Base-by-base conservation (phyloP, 2,797 vertebrate genomes). In the Nyctalus aviator region DNA sequence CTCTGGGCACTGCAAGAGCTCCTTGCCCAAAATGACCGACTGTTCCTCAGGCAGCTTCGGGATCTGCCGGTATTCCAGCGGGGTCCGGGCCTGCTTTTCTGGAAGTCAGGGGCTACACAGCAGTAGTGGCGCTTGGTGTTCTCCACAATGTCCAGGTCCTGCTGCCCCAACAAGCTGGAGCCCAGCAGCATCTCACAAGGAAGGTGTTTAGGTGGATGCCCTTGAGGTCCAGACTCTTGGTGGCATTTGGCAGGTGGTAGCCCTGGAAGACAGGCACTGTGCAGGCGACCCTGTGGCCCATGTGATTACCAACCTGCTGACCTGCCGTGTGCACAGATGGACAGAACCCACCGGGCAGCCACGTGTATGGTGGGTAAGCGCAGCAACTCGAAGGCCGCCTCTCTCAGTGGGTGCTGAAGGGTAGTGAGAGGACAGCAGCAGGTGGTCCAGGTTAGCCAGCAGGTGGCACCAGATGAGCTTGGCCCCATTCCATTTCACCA, bases 321-420 rank as follows among this genome's bases (percentile, higher is more conserved):
- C 85, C 2, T 85, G 79, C 2, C 96, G 0, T 98, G 95, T 5
- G 97, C 93, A 0, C 97, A 98, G 14, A 89, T 87, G 0, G 97
- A 96, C 48, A 98, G 62, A 66, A 97, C 95, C 0, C 94, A 92
- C 81, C 98, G 97, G 1, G 96, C 96, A 0, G 96, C 95, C 17
- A 98, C 85, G 0, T 96, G 97, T 86, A 96, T 92, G 30, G 96
- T 88, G 0, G 97, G 97, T 0, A 90, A 94, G 30, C 11, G 9
- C 68, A 97, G 96, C 0, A 94, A 84, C 89, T 98, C 92, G 1
- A 98, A 98, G 13, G 83, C 96, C 6, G 97, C 66, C 50, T 97
- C 81, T 98, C 97, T 4, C 87, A 57, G 89, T 98, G 97, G n/a
- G 96, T 97, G 79, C 94, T 95, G 90, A 97, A 97, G 13, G 93